Base-by-base conservation (phyloP, 2,797 vertebrate genomes). In the Lycodopsis pacificus region DNA sequence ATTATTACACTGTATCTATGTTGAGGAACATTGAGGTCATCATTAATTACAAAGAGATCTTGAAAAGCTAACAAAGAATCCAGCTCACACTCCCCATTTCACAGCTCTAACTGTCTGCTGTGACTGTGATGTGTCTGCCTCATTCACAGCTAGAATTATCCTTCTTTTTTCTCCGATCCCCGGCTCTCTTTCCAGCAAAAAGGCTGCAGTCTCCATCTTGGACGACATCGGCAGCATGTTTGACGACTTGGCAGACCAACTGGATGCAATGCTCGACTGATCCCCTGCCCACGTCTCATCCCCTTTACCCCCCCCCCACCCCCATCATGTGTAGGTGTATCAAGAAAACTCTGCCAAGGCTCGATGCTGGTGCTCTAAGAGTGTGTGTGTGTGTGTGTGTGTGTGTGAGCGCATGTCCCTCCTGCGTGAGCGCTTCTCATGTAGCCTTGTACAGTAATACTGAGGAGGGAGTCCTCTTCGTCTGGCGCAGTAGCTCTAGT, bases 211-310 rank as follows among this genome's bases (percentile, higher is more conserved):
- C 84, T 99, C 97, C 95, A 99, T 99, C 84, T 93, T 99, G 88
- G 98, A 99, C 1, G 98, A 99, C 95, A 99, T 99, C 5, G 97
- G 98, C 92, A 99, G 96, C 95, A 99, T 99, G 98, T 99, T 99
- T 20, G 97, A 99, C 17, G 98, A 99, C 93, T 95, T 99, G 86
- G 97, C 98, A 0, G 98, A 99, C 93, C 97, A 99, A 86, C 92
- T 98, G 94, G 98, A 99, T 17, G 97, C 97, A 79, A 99, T 99
- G 97, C 93, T 98, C 88, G 97, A 99, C 93, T 98, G 96, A 98
- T 89, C 89, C 67, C 34, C 69, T 19, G 65, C 84, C 82, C 51
- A 19, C 54, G 22, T 17, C 74, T 79, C 59, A 32, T 77, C 68
- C 59, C 76, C 54, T 61, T 15, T 22, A 20, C 38, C 36, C 42